These are phyloP conservation scores for Thinocorus orbignyianus DNA, from an alignment of 2,113 vertebrate genomes.

Conservation along the genomic window DNA sequence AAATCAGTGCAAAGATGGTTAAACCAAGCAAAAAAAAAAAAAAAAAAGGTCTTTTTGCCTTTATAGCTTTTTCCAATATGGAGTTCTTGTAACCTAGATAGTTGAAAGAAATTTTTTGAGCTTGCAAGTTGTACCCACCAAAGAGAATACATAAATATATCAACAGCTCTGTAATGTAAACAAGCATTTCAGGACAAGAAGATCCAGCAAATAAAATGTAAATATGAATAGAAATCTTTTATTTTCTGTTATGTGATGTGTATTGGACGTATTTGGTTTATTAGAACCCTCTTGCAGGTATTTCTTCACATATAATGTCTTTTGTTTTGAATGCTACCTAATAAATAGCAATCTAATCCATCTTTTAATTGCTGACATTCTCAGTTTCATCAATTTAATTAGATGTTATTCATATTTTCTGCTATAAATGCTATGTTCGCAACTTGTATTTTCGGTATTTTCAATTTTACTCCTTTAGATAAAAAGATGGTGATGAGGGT, in stretches of 20 bases:
- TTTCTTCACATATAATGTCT: not conserved
- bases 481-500: slow-evolving; percentile 74
- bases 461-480: slow-evolving; percentile 46
- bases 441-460: not conserved
- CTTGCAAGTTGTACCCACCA: not conserved
- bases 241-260: not conserved
- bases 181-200: not conserved
- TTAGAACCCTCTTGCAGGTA: not conserved
- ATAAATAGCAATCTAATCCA: not conserved
- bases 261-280: not conserved
- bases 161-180: not conserved
- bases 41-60: not conserved
- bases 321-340: not conserved
- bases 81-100: not conserved
- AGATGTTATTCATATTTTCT: not conserved
- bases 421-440: not conserved
- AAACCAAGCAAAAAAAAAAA: not conserved
- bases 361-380: not conserved
- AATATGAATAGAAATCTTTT: not conserved
- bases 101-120: not conserved
- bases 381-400: not conserved
- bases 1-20: not conserved
- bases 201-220: not conserved
- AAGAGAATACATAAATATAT: not conserved
- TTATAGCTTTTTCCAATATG: not conserved